A percentile compares a stretch with the other conserved stretches of the same genome.
These are phyloP conservation scores for Felis chaus DNA, from an alignment of 2,113 vertebrate species.

Conservation along the genomic window DNA sequence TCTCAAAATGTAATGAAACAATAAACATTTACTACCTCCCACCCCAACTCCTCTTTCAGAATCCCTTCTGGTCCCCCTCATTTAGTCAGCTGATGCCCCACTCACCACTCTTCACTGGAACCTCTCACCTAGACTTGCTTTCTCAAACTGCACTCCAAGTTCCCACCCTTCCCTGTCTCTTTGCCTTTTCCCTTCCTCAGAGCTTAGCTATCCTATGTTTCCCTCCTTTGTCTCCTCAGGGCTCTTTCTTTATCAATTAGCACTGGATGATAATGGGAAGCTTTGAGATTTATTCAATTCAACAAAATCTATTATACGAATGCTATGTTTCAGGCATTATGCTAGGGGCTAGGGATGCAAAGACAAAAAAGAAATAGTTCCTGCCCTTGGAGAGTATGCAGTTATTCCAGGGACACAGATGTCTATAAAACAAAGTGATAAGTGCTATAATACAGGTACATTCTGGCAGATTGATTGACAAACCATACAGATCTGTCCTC, in stretches of 20 bases:
- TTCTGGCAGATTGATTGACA: constrained; percentile 66
- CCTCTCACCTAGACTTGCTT: neutral
- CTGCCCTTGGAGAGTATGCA: constrained; percentile 68
- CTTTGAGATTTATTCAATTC: constrained; percentile 36
- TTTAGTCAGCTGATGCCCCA: neutral
- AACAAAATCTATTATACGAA: constrained; percentile 32
- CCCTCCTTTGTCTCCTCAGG: neutral
- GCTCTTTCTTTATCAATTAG: neutral
- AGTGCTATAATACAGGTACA: neutral
- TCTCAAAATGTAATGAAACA: constrained; percentile 28
- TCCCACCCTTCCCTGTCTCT: neutral
- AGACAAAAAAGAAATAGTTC: constrained; percentile 36
- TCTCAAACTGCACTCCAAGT: neutral
- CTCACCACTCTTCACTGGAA: neutral
- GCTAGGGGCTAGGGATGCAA: constrained; percentile 8
- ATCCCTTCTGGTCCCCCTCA: neutral
- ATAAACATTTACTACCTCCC: neutral
- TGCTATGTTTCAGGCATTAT: constrained; percentile 9
- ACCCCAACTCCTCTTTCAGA: neutral
- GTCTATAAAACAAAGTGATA: constrained; percentile 54
- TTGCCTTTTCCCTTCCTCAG: neutral
- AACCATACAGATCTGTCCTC: constrained; percentile 17
- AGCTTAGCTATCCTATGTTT: neutral
- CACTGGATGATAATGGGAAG: neutral
- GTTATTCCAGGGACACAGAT: constrained; percentile 53